A percentile compares a stretch with the other conserved stretches of the same genome.
These are phyloP conservation scores for Mus spicilegus DNA, from an alignment of 2,113 vertebrate species.

Conservation along the genomic window DNA sequence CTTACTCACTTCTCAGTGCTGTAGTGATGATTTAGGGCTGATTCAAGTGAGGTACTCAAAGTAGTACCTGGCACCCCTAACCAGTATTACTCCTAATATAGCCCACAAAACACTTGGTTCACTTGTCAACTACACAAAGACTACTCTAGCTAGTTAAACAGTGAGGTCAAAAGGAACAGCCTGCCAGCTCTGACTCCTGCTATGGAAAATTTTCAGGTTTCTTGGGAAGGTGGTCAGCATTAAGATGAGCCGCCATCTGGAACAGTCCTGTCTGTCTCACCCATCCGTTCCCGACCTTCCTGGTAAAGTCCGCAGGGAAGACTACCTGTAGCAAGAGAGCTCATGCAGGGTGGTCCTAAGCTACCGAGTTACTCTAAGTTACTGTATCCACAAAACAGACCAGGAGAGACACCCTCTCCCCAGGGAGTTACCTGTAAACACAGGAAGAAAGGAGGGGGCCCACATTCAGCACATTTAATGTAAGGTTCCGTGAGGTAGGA, in stretches of 20 bases:
- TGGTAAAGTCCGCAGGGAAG: not conserved
- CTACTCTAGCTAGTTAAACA: constrained; percentile 10
- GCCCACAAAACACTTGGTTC: constrained; percentile 13
- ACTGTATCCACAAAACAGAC: not conserved
- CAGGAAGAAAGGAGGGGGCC: constrained; percentile 94
- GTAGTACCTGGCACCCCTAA: not conserved
- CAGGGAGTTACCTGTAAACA: constrained; percentile 94
- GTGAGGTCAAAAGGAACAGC: constrained; percentile 37
- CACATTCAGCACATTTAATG: constrained; percentile 98
- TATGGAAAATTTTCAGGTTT: constrained; percentile 20
- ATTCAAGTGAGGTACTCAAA: constrained; percentile 42
- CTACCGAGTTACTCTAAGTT: not conserved
- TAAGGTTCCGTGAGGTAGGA: constrained; percentile 96
- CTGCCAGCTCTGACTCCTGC: not conserved
- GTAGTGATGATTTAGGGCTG: constrained; percentile 30
- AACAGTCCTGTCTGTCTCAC: constrained; percentile 16
- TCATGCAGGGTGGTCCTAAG: not conserved
- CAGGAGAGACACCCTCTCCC: constrained; percentile 30
- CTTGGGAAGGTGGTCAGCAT: constrained; percentile 30
- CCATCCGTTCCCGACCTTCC: constrained; percentile 18
- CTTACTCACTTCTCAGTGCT: constrained; percentile 3
- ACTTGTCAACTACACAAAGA: constrained; percentile 44
- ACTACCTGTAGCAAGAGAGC: not conserved
- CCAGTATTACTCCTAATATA: constrained; percentile 13
- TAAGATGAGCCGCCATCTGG: not conserved